Percentiles rank a stretch among this genome's conserved stretches.
These are phyloP conservation scores for Argyresthia goedartella DNA, from an alignment of 2,888 invertebrate genomes.

Conservation along the genomic window DNA sequence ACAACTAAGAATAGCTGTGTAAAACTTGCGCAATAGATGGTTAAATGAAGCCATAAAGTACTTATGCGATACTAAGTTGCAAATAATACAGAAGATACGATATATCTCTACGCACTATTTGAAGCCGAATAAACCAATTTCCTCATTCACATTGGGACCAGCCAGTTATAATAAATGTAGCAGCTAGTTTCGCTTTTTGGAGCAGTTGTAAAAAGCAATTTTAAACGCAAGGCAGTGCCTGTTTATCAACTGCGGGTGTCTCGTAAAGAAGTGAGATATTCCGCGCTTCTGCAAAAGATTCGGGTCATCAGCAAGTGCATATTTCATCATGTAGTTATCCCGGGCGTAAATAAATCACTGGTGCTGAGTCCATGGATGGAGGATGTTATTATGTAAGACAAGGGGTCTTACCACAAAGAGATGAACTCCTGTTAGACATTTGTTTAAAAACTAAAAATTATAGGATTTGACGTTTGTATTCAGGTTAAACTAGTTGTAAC, in stretches of 20 bases:
- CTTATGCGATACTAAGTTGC: too few species aligned
- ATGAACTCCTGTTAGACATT: too few species aligned
- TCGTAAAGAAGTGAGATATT: slow-evolving; percentile 23
- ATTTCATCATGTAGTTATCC: slow-evolving; percentile 24
- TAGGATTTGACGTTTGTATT: slow-evolving; percentile 11
- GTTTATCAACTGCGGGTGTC: slow-evolving; percentile 27
- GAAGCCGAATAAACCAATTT: too few species aligned
- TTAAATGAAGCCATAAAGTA: too few species aligned
- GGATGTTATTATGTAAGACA: too few species aligned
- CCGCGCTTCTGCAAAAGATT: slow-evolving; percentile 18
- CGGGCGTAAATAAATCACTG: slow-evolving; percentile 27
- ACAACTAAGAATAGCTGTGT: too few species aligned
- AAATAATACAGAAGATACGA: too few species aligned
- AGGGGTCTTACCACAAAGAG: too few species aligned
- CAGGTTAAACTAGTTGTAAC: slow-evolving; percentile 27
- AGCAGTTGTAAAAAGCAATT: slow-evolving; percentile 20
- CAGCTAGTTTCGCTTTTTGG: too few species aligned
- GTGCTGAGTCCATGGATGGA: slow-evolving; percentile 9
- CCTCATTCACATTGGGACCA: slow-evolving; percentile 2
- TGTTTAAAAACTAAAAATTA: too few species aligned
- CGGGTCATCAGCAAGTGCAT: slow-evolving; percentile 18
- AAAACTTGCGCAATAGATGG: too few species aligned
- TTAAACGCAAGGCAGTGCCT: slow-evolving; percentile 14
- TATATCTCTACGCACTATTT: too few species aligned
- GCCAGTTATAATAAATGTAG: slow-evolving; percentile 21